These are phyloP conservation scores for Melikaiella ostensackeni DNA, from an alignment of 2,888 invertebrate genomes.

Conservation along the genomic window DNA sequence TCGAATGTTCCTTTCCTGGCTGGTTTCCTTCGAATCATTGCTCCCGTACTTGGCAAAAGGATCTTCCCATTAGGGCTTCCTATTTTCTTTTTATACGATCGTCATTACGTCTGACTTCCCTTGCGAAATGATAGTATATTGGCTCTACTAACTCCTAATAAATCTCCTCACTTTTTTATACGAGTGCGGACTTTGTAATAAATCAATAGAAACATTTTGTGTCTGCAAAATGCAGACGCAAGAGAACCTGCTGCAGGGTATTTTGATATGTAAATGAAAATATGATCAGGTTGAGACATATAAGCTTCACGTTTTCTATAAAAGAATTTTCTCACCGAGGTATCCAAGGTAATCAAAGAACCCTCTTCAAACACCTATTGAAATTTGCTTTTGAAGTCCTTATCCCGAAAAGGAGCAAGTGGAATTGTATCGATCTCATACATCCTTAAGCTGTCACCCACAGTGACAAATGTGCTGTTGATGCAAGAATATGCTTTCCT, in stretches of 20 bases:
- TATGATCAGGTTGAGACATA: not conserved
- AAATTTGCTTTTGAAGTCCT: constrained; percentile 20
- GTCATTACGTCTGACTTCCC: constrained; percentile 14
- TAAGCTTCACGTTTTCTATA: constrained; percentile 13
- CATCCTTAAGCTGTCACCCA: constrained; percentile 55
- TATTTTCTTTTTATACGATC: constrained; percentile 1
- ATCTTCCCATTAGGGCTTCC: constrained; percentile 1
- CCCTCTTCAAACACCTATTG: constrained; percentile 27
- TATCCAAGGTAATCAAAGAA: constrained; percentile 1
- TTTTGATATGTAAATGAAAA: constrained; percentile 4
- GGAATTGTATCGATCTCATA: constrained; percentile 33
- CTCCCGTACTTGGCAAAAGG: constrained; percentile 32
- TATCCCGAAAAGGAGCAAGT: constrained; percentile 20
- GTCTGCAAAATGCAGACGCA: too few species aligned
- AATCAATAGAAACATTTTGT: too few species aligned
- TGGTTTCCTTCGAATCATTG: constrained; percentile 32
- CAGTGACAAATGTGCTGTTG: constrained; percentile 67
- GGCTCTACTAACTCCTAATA: not conserved
- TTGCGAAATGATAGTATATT: not conserved
- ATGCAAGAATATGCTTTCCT: constrained; percentile 58
- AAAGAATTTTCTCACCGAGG: constrained; percentile 8
- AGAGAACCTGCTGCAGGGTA: not conserved
- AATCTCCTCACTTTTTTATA: too few species aligned
- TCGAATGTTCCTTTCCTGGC: constrained; percentile 37
- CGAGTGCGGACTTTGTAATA: too few species aligned